Evolutionary conservation across 2,113 vertebrate genomes (phyloP), one percentile per base, ranked within the genome.

Genomic region (Phyllopteryx taeniolatus): DNA sequence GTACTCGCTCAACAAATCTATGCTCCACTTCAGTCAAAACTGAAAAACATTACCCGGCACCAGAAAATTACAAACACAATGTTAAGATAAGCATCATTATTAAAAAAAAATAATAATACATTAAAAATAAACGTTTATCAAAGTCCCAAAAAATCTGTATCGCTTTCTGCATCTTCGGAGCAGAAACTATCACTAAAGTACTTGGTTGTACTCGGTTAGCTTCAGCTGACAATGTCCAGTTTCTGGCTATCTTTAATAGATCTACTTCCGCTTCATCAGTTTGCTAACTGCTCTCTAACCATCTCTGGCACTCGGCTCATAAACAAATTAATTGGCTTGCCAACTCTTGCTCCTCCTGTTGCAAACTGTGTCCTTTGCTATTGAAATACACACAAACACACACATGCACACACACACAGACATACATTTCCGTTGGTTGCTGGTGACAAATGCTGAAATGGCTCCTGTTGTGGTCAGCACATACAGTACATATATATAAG

Each of bases 301-400:
- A 82, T 83, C 75, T 79, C 63, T 80, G 79, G 79, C 79, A 74
- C 83, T 61, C 79, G 84, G 88, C 88, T 90, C 86, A 84, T 90
- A 86, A 89, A 88, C 87, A 89, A 87, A 88, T 90, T 85, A 84
- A 86, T 83, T 85, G 86, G 77, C 78, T 85, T 82, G 79, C 80
- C 83, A 85, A 71, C 77, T 80, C 77, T 78, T 71, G 68, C 60
- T 73, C 27, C 22, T 66, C 5, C 63, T 27, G 27, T 27, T 27
- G 6, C 42, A 65, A 65, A 65, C n/a, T 1, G 62, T 64, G 43
- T 27, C 63, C 64, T 66, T 47, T 66, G 64, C 64, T 47, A 31
- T 46, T 66, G 8, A 47, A 13, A 63, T 31, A 62, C 44, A 74
- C 56, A 63, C 76, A 78, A 46, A 76, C 57, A 77, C 46, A 77